Percentiles rank a stretch among this genome's conserved stretches.
phyloP scores from a whole-genome alignment of 2,888 invertebrate genomes.

The Pomacea canaliculata region DNA sequence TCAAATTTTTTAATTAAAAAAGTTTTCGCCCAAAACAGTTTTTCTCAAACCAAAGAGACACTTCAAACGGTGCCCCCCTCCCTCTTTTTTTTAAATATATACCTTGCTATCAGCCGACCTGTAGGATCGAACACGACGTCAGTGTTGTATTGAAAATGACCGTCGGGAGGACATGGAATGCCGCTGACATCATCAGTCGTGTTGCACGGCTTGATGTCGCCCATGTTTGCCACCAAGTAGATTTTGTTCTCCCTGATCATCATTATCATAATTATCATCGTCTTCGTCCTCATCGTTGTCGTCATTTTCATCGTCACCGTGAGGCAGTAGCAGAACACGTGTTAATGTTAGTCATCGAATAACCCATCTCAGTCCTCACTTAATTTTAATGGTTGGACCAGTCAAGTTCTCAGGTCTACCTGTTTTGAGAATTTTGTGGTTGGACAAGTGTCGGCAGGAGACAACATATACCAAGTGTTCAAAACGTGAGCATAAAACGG shows the following conservation, averaged over 20 bases:
- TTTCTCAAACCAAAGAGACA: no score
- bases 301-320: neutral
- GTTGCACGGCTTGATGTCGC: slow-evolving; percentile 76
- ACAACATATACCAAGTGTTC: no score
- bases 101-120: slow-evolving; percentile 78
- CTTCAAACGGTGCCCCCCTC: no score
- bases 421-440: no score
- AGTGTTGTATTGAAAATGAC: slow-evolving; percentile 77
- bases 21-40: no score
- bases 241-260: slow-evolving; percentile 75
- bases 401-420: no score
- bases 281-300: no score
- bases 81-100: neutral
- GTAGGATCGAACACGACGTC: slow-evolving; percentile 82
- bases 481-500: no score
- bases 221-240: slow-evolving; percentile 80
- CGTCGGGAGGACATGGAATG: slow-evolving; percentile 50
- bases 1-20: no score
- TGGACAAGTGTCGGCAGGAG: no score
- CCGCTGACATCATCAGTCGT: neutral
- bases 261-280: slow-evolving; percentile 21
- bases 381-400: no score
- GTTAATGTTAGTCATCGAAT: neutral
- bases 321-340: neutral
- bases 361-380: no score